Percentiles rank a stretch among this genome's conserved stretches.
These are phyloP conservation scores for Aldabrachelys gigantea DNA, from an alignment of 2,113 vertebrate genomes.

Conservation along the genomic window DNA sequence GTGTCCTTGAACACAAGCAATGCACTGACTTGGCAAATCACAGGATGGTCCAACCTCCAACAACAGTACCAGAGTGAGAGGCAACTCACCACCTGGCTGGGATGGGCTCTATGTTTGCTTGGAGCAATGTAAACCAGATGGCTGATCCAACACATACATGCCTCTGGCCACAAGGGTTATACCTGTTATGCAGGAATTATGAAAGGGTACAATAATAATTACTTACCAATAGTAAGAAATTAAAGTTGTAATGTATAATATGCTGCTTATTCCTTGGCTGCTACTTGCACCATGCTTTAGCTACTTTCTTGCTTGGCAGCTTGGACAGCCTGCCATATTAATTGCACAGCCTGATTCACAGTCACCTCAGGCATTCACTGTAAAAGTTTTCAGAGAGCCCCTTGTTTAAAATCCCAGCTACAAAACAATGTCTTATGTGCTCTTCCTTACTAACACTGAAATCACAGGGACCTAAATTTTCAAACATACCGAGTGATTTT, in stretches of 20 bases:
- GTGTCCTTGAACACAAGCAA: not conserved
- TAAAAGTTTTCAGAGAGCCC: not conserved
- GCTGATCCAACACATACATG: not conserved
- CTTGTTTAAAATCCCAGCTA: not conserved
- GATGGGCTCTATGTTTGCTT: not conserved
- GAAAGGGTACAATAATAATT: not conserved
- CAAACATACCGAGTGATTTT: not conserved
- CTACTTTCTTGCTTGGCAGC: not conserved
- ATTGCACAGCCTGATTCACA: not conserved
- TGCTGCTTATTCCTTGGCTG: not conserved
- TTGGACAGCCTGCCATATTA: not conserved
- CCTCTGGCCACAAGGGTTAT: not conserved
- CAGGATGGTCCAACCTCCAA: not conserved
- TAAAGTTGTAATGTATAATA: not conserved
- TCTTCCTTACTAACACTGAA: not conserved
- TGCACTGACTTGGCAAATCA: not conserved
- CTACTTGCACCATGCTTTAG: not conserved
- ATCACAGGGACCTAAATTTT: not conserved
- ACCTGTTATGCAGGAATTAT: rapidly evolving
- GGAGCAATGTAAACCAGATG: not conserved
- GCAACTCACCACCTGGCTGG: rapidly evolving
- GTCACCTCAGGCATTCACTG: not conserved
- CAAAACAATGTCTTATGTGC: not conserved
- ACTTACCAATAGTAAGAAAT: not conserved
- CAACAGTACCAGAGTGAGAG: not conserved